These are phyloP conservation scores for Rhopalosiphum maidis DNA, from an alignment of 1,140 invertebrate genomes.

Conservation along the genomic window DNA sequence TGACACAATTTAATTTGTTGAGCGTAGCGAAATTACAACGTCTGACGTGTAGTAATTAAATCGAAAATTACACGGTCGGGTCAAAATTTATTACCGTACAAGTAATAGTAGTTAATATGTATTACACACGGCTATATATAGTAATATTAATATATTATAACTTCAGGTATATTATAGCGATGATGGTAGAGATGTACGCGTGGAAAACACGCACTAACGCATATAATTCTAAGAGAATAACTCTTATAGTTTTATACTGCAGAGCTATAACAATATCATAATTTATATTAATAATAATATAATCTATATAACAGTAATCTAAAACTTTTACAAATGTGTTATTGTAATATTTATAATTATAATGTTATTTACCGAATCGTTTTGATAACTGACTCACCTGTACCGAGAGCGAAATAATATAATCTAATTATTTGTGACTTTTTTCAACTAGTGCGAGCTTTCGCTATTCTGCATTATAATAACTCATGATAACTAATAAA, in stretches of 20 bases:
- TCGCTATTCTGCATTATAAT: background rate
- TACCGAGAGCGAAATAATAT: too few relatives aligned
- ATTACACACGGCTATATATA: background rate
- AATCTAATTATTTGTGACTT: too few relatives aligned
- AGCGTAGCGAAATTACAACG: slow-evolving; percentile 3
- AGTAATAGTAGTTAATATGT: background rate
- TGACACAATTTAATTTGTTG: slow-evolving; percentile 29
- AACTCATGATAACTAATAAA: background rate
- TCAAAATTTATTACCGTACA: slow-evolving; percentile 13
- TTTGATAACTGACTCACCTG: background rate
- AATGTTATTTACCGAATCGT: background rate
- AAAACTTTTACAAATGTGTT: background rate
- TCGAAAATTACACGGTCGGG: slow-evolving; percentile 29
- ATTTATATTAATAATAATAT: background rate
- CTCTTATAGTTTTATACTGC: background rate
- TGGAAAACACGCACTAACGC: background rate
- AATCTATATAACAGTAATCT: background rate
- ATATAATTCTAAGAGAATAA: background rate
- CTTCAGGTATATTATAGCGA: background rate
- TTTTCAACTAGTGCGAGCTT: background rate
- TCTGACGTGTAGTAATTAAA: background rate
- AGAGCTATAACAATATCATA: background rate
- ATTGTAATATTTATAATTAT: background rate
- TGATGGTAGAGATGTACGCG: background rate
- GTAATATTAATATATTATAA: background rate